phyloP scores from a whole-genome alignment of 2,113 vertebrate species.

The Anser cygnoides region DNA sequence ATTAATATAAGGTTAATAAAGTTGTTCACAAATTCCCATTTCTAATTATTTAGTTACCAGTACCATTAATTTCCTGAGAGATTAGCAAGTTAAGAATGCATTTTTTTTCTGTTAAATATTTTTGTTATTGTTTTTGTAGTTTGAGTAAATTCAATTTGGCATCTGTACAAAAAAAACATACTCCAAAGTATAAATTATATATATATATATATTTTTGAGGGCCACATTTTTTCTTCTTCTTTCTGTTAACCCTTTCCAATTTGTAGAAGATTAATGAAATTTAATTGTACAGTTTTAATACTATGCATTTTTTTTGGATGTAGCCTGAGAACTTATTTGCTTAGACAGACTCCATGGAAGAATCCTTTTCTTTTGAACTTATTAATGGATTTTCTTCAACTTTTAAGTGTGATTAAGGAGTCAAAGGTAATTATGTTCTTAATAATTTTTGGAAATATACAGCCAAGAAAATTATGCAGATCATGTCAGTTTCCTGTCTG shows the following conservation, averaged over 20 bases:
- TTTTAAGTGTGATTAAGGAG: not conserved
- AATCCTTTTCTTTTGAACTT: not conserved
- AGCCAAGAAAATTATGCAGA: not conserved
- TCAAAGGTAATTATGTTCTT: not conserved
- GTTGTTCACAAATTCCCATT: constrained; percentile 70
- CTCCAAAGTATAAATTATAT: not conserved
- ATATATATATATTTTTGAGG: not conserved
- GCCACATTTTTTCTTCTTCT: not conserved
- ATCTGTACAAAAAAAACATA: not conserved
- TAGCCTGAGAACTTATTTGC: not conserved
- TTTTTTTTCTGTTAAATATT: constrained; percentile 63
- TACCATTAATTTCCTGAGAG: constrained; percentile 72
- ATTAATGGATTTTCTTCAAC: not conserved
- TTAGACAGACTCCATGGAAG: not conserved
- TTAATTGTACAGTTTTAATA: not conserved
- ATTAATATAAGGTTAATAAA: constrained; percentile 77
- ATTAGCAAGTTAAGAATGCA: constrained; percentile 48
- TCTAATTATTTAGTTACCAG: constrained; percentile 77
- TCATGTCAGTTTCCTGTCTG: not conserved
- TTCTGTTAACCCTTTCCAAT: not conserved
- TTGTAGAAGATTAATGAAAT: not conserved
- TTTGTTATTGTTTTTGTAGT: constrained; percentile 39
- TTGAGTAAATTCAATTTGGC: constrained; percentile 49
- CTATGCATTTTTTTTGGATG: not conserved
- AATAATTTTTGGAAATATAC: not conserved